A percentile compares a stretch with the other conserved stretches of the same genome.
Evolutionary conservation across 2,797 vertebrate species (phyloP).

Genomic region (Sebastes cheni): DNA sequence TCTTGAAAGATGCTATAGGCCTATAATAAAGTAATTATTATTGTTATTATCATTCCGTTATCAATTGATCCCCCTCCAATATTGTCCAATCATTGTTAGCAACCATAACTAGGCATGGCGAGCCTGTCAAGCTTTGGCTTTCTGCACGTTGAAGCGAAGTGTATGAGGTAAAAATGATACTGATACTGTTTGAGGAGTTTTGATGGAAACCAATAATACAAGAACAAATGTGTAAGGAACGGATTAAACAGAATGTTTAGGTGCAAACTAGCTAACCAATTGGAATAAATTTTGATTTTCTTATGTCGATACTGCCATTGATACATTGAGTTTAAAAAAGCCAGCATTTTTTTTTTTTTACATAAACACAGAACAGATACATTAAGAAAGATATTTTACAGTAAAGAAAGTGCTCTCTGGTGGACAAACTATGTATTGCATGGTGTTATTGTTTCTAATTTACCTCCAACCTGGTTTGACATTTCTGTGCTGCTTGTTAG

Average conservation of each 20-base stretch:
- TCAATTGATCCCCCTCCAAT: not conserved
- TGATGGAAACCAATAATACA: not conserved
- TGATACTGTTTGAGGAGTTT: not conserved
- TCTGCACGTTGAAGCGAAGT: not conserved
- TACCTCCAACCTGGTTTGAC: too few relatives aligned
- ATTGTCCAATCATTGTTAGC: not conserved
- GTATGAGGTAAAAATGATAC: not conserved
- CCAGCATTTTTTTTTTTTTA: too few relatives aligned
- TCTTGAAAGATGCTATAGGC: too few relatives aligned
- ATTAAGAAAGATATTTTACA: too few relatives aligned
- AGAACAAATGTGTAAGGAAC: too few relatives aligned
- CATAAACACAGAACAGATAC: too few relatives aligned
- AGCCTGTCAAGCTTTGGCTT: not conserved
- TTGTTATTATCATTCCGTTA: not conserved
- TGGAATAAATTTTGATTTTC: too few relatives aligned
- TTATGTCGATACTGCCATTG: not conserved
- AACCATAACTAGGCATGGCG: not conserved
- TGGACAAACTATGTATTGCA: not conserved
- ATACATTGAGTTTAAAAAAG: not conserved
- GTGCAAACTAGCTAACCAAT: not conserved
- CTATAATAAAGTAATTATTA: too few relatives aligned
- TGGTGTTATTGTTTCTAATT: not conserved
- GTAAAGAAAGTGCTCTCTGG: not conserved
- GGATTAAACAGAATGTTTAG: fast-evolving
- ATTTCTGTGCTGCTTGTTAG: not conserved